These are phyloP conservation scores for Scomber colias DNA, from an alignment of 2,113 vertebrate genomes.

Conservation along the genomic window DNA sequence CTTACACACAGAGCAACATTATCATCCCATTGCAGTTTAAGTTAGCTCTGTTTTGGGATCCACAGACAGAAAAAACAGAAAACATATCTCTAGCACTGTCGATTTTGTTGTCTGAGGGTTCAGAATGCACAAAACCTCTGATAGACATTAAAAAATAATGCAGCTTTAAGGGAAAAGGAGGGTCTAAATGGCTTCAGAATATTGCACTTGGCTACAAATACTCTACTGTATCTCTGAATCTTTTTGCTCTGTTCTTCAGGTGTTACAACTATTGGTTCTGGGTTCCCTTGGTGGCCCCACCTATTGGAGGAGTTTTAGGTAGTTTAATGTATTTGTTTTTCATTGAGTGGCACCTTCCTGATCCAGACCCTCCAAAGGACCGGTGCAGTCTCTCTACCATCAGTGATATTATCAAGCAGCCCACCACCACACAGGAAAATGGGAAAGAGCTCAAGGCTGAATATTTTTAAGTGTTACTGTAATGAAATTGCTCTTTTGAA, in stretches of 20 bases:
- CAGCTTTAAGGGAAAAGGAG: no score
- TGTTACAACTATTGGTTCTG: constrained; percentile 87
- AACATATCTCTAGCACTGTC: no score
- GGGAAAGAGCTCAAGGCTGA: constrained; percentile 55
- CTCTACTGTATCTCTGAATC: neutral
- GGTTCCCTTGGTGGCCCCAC: constrained; percentile 83
- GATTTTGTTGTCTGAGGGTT: no score
- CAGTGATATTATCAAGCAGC: constrained; percentile 28
- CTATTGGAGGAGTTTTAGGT: constrained; percentile 74
- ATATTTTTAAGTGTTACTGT: constrained; percentile 51
- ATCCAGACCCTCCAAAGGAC: constrained; percentile 50
- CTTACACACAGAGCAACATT: no score
- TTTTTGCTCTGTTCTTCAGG: constrained; percentile 52
- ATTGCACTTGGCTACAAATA: no score
- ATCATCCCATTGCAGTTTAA: no score
- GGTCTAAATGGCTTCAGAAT: no score
- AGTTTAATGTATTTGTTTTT: constrained; percentile 78
- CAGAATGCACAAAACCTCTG: no score
- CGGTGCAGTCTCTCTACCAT: neutral
- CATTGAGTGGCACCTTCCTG: constrained; percentile 85
- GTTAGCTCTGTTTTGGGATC: no score
- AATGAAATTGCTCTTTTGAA: constrained; percentile 20
- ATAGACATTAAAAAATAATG: no score
- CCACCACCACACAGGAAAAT: neutral
- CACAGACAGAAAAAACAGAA: no score